Conservation (phyloP, 2,888 invertebrate genomes). For the Empis stercorea region DNA sequence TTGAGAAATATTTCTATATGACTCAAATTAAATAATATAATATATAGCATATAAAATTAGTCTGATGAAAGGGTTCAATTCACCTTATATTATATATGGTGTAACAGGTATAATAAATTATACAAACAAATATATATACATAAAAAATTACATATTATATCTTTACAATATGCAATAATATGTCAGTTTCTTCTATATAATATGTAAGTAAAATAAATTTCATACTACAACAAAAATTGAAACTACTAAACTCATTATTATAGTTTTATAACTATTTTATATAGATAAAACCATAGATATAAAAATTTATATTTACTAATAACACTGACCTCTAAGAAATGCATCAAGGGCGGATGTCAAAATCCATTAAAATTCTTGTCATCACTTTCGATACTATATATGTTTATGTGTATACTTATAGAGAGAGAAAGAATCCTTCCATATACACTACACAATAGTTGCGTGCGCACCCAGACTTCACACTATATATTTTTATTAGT, state of each 20-base stretch:
- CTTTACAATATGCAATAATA: background rate
- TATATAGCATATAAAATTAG: too few species aligned
- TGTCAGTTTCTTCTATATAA: background rate
- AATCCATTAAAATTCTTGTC: conserved; percentile 26
- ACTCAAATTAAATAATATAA: too few species aligned
- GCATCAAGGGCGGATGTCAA: conserved; percentile 20
- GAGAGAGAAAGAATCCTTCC: too few species aligned
- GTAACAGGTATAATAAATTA: background rate
- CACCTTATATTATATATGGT: too few species aligned
- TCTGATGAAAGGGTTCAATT: too few species aligned
- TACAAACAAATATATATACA: background rate
- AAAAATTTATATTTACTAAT: background rate
- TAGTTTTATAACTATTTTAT: background rate
- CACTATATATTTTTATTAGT: too few species aligned
- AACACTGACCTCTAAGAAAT: background rate
- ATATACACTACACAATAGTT: background rate
- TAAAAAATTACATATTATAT: background rate
- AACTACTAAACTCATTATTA: background rate
- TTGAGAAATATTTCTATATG: too few species aligned
- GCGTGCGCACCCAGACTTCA: too few species aligned
- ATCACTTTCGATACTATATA: conserved; percentile 15
- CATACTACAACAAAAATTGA: too few species aligned
- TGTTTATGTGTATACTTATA: too few species aligned
- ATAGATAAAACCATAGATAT: background rate
- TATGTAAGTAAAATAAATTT: too few species aligned